These are phyloP conservation scores for Colistium nudipinnis DNA, from an alignment of 2,113 vertebrate genomes.

Conservation along the genomic window DNA sequence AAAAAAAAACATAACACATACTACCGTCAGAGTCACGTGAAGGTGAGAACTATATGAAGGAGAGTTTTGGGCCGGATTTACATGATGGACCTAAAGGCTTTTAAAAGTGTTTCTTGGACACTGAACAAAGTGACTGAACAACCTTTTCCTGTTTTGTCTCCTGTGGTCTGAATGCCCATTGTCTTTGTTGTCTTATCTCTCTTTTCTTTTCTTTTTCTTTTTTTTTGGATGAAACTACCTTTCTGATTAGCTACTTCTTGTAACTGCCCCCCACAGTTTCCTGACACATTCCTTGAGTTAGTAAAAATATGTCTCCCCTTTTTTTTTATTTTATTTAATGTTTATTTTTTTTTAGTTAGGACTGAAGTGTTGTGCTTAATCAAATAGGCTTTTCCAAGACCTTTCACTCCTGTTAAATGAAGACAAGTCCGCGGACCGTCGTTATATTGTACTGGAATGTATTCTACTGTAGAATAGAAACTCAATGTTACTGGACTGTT, in stretches of 20 bases:
- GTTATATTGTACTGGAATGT: slow-evolving; percentile 65
- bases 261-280: slow-evolving; percentile 58
- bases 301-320: slow-evolving; percentile 45
- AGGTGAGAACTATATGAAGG: slow-evolving; percentile 54
- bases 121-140: slow-evolving; percentile 54
- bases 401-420: slow-evolving; percentile 49
- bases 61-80: slow-evolving; percentile 41
- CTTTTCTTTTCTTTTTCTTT: slow-evolving; percentile 34
- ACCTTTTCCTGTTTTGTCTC: slow-evolving; percentile 63
- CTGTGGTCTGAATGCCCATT: slow-evolving; percentile 60
- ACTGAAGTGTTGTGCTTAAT: slow-evolving; percentile 58
- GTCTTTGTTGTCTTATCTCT: slow-evolving; percentile 61
- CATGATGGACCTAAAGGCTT: slow-evolving; percentile 67
- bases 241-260: slow-evolving; percentile 71
- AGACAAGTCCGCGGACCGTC: slow-evolving; percentile 44
- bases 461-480: slow-evolving; percentile 62
- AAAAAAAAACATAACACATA: slow-evolving; percentile 61
- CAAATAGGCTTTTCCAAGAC: slow-evolving; percentile 39
- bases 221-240: slow-evolving; percentile 71
- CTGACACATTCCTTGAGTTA: slow-evolving; percentile 78
- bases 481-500: slow-evolving; percentile 54
- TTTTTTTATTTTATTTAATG: slow-evolving; percentile 21
- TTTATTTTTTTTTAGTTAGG: slow-evolving; percentile 34
- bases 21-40: slow-evolving; percentile 61
- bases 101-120: slow-evolving; percentile 54